phyloP scores from a whole-genome alignment of 2,888 invertebrate genomes.

The Chrysotoxum bicinctum region DNA sequence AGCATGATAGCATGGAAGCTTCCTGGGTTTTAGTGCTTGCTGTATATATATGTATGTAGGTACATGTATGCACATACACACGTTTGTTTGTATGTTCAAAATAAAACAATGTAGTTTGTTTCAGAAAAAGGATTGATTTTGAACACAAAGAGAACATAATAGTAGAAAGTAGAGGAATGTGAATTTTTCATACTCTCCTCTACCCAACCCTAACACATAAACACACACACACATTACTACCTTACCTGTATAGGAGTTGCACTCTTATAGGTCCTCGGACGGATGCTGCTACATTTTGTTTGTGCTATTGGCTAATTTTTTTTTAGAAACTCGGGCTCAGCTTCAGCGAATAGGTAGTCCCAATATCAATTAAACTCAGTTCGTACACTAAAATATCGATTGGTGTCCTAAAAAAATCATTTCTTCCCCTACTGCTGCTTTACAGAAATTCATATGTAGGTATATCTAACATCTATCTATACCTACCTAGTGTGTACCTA shows the following conservation, averaged over 20 bases:
- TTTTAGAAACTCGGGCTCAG: conserved; percentile 1
- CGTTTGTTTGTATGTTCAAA: neutral
- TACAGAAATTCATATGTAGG: neutral
- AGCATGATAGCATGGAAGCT: neutral
- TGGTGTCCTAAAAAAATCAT: neutral
- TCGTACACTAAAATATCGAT: conserved; percentile 26
- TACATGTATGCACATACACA: neutral
- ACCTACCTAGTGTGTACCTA: neutral
- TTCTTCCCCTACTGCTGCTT: neutral
- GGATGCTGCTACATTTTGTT: neutral
- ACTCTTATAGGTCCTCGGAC: neutral
- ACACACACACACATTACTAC: neutral
- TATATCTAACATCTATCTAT: neutral
- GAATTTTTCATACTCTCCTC: conserved; percentile 17
- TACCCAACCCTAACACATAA: neutral
- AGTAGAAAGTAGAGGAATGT: conserved; percentile 20
- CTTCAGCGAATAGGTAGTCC: conserved; percentile 1
- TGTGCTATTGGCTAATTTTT: conserved; percentile 13
- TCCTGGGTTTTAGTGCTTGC: neutral
- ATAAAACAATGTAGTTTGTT: conserved; percentile 19
- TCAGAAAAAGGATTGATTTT: conserved; percentile 22
- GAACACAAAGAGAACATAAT: conserved; percentile 28
- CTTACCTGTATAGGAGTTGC: neutral
- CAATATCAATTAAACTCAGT: conserved; percentile 16
- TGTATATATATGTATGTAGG: too few species aligned